A percentile compares a stretch with the other conserved stretches of the same genome.
phyloP scores from a whole-genome alignment of 2,113 vertebrate genomes.

The Lagenorhynchus albirostris region DNA sequence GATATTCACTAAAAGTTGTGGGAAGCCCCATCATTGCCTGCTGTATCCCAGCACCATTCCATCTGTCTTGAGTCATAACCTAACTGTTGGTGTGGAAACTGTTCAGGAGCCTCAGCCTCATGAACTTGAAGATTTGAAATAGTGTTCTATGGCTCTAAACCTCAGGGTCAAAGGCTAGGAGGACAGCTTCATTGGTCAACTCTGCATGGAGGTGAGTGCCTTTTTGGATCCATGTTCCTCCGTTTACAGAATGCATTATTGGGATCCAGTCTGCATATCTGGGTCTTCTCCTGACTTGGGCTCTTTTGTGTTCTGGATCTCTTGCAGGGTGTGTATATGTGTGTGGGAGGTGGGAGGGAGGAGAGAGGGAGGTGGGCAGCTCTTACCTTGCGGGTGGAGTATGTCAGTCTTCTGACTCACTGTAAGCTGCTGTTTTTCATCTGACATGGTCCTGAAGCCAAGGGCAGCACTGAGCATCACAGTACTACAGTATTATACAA shows the following conservation, averaged over 20 bases:
- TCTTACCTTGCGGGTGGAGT: not conserved
- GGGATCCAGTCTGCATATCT: not conserved
- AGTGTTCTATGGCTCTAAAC: not conserved
- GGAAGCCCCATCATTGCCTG: not conserved
- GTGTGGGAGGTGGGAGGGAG: too few species aligned
- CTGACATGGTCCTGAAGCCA: not conserved
- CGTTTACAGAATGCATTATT: too few species aligned
- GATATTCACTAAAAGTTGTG: not conserved
- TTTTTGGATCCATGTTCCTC: too few species aligned
- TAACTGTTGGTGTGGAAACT: not conserved
- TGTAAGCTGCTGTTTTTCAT: not conserved
- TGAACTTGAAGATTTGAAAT: not conserved
- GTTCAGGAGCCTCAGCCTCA: not conserved
- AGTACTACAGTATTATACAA: rapidly evolving
- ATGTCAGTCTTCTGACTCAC: not conserved
- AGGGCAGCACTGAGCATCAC: not conserved
- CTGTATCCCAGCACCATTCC: not conserved
- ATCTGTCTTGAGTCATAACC: not conserved
- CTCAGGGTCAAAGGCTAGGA: not conserved
- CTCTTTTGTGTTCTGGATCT: not conserved
- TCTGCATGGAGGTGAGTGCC: not conserved
- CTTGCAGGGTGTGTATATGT: not conserved
- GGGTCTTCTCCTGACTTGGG: not conserved
- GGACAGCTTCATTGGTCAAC: not conserved
- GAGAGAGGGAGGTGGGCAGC: not conserved